phyloP scores from a whole-genome alignment of 2,797 vertebrate genomes.

The Lepus oiostolus region DNA sequence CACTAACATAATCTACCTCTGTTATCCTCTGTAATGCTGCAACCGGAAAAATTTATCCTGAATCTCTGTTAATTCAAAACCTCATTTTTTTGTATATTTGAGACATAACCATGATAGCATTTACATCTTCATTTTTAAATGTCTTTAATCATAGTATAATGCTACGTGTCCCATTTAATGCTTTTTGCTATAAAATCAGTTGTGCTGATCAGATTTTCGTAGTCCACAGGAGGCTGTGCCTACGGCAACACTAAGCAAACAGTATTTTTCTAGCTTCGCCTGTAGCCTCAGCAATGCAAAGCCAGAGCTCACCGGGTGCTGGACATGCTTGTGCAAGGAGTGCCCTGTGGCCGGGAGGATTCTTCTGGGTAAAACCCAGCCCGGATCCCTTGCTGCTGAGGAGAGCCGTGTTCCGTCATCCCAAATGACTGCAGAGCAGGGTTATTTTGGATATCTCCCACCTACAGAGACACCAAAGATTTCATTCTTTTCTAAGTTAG shows the following conservation, averaged over 20 bases:
- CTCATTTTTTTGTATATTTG: conserved; percentile 53
- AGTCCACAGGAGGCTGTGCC: conserved; percentile 31
- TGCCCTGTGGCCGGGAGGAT: neutral
- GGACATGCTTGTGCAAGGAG: neutral
- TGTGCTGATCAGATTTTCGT: conserved; percentile 59
- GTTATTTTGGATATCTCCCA: neutral
- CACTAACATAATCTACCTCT: neutral
- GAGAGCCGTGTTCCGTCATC: neutral
- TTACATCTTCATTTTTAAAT: conserved; percentile 64
- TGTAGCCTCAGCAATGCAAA: neutral
- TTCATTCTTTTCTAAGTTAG: conserved; percentile 55
- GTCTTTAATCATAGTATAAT: conserved; percentile 52
- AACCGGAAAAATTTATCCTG: conserved; percentile 25
- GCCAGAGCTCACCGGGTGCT: neutral
- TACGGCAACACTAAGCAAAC: neutral
- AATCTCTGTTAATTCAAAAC: conserved; percentile 35
- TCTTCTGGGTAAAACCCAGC: neutral
- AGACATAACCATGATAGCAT: conserved; percentile 44
- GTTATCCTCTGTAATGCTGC: conserved; percentile 24
- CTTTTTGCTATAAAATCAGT: conserved; percentile 56
- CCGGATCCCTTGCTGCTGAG: neutral
- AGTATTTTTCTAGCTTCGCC: conserved; percentile 36
- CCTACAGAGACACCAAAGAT: neutral
- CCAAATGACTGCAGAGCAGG: neutral
- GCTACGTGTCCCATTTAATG: conserved; percentile 52